Conservation (phyloP, 1,140 invertebrate species). For the Drosophila kurseongensis region DNA sequence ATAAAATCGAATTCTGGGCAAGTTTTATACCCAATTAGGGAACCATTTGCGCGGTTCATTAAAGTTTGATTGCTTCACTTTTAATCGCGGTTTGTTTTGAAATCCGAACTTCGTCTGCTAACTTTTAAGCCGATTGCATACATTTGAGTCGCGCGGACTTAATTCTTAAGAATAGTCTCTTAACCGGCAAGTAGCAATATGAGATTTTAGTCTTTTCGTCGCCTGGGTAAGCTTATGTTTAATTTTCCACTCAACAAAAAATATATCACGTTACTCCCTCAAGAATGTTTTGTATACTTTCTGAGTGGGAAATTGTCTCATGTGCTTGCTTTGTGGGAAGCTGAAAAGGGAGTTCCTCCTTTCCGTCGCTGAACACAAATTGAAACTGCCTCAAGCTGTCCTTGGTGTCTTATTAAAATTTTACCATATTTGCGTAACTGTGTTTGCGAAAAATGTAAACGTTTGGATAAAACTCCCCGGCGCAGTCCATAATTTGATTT, state of each 20-base stretch:
- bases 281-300: conserved; percentile 5
- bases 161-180: conserved; percentile 22
- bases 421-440: conserved; percentile 20
- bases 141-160: background rate
- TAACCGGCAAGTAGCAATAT: conserved; percentile 16
- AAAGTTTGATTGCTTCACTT: conserved; percentile 22
- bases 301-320: conserved; percentile 9
- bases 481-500: conserved; percentile 15
- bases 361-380: conserved; percentile 22
- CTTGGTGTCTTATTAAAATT: conserved; percentile 21
- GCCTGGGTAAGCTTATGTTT: conserved; percentile 26
- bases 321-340: conserved; percentile 14
- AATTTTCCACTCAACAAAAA: conserved; percentile 29
- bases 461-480: background rate
- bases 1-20: conserved; percentile 1
- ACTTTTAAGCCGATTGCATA: conserved; percentile 31
- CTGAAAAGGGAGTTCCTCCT: conserved; percentile 6
- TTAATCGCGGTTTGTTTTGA: background rate
- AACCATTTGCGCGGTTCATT: conserved; percentile 18
- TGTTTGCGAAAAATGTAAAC: conserved; percentile 12
- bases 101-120: conserved; percentile 3
- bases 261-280: conserved; percentile 20
- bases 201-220: conserved; percentile 23
- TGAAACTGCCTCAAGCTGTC: conserved; percentile 23
- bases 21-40: conserved; percentile 39